Evolutionary conservation across 2,888 invertebrate species (phyloP).

Genomic region (Pyrrhosoma nymphula): DNA sequence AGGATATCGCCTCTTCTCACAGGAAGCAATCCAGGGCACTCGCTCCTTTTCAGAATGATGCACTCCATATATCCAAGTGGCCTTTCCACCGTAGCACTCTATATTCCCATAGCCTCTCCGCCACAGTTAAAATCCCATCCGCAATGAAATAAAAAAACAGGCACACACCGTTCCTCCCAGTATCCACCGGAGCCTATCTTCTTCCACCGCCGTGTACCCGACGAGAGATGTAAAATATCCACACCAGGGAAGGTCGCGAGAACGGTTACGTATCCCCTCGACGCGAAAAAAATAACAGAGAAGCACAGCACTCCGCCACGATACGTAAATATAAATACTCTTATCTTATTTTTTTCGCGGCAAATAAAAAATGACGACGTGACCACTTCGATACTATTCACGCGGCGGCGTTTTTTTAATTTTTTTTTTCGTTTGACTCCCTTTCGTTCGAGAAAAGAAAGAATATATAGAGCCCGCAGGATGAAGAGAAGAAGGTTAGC

Average conservation of each 20-base stretch:
- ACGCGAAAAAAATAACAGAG: background rate
- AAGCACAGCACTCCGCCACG: background rate
- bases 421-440: background rate
- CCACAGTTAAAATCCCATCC: background rate
- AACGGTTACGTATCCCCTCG: background rate
- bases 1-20: background rate
- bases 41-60: background rate
- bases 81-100: background rate
- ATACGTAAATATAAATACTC: background rate
- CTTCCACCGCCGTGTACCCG: background rate
- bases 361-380: background rate
- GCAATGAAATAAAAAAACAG: background rate
- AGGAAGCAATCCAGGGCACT: background rate
- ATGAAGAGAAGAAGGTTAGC: background rate
- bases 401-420: background rate
- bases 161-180: background rate
- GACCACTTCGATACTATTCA: background rate
- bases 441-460: background rate
- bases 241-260: background rate
- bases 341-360: background rate
- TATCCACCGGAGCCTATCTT: slow-evolving; percentile 17
- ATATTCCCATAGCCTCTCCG: background rate
- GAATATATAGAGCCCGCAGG: background rate
- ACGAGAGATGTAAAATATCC: background rate
- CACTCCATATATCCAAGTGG: background rate